Evolutionary conservation across 2,113 vertebrate species (phyloP).

Genomic region (Nyctibius bracteatus): DNA sequence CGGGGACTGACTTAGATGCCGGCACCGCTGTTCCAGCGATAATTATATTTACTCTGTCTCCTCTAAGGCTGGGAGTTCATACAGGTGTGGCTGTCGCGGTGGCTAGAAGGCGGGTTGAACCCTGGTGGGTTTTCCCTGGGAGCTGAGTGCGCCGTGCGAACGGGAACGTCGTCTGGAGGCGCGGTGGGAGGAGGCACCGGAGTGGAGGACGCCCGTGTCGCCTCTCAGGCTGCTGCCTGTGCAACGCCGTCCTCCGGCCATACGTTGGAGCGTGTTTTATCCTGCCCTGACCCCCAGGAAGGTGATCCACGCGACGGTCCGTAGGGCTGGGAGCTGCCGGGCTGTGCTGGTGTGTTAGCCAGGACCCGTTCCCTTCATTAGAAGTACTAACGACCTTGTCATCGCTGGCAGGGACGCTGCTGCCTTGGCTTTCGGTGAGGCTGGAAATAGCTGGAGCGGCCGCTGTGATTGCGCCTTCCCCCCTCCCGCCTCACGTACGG

Average conservation of each 20-base stretch:
- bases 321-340: not conserved
- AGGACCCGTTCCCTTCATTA: not conserved
- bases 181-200: not conserved
- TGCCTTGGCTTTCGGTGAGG: not conserved
- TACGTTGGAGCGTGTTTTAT: accelerated
- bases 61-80: not conserved
- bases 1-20: not conserved
- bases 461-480: not conserved
- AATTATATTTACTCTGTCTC: not conserved
- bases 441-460: not conserved
- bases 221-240: accelerated
- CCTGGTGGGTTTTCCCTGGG: not conserved
- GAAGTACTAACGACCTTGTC: not conserved
- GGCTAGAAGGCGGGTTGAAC: not conserved
- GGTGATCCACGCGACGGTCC: accelerated
- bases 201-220: not conserved
- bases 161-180: accelerated
- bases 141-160: not conserved
- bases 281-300: accelerated
- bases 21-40: not conserved
- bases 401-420: not conserved
- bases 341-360: not conserved
- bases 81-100: not conserved
- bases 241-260: not conserved
- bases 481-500: not conserved